Percentiles rank a stretch among this genome's conserved stretches.
phyloP scores from a whole-genome alignment of 2,797 vertebrate genomes.

The Pampus argenteus region DNA sequence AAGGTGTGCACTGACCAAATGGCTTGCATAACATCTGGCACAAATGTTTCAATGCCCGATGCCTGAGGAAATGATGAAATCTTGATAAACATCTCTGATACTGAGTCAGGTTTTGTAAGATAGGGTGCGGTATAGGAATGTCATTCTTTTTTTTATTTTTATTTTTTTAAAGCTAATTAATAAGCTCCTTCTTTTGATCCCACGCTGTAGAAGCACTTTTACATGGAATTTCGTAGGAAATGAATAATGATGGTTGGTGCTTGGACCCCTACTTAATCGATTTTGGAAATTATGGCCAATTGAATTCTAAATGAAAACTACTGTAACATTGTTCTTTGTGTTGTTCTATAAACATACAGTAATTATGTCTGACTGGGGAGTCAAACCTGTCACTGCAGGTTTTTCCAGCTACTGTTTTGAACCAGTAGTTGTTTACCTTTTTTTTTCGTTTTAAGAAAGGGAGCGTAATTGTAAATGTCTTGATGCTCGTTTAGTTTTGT shows the following conservation, averaged over 20 bases:
- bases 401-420: constrained; percentile 50
- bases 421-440: constrained; percentile 34
- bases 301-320: not conserved
- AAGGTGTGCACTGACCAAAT: constrained; percentile 13
- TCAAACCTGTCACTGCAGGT: constrained; percentile 53
- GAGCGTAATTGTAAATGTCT: not conserved
- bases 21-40: not conserved
- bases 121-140: not conserved
- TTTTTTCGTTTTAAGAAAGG: not conserved
- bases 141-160: not conserved
- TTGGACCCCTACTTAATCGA: too few relatives aligned
- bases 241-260: too few relatives aligned
- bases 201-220: too few relatives aligned
- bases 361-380: constrained; percentile 17
- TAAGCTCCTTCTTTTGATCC: too few relatives aligned
- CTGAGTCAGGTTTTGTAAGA: constrained; percentile 1
- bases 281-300: too few relatives aligned
- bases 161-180: not conserved
- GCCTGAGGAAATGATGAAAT: constrained; percentile 13
- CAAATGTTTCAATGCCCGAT: constrained; percentile 7
- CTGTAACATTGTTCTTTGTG: constrained; percentile 23
- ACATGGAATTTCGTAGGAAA: too few relatives aligned
- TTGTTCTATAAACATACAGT: not conserved
- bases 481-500: not conserved
- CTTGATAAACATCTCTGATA: constrained; percentile 11